Evolutionary conservation across 2,113 vertebrate genomes (phyloP).

Genomic region (Columba janthina): DNA sequence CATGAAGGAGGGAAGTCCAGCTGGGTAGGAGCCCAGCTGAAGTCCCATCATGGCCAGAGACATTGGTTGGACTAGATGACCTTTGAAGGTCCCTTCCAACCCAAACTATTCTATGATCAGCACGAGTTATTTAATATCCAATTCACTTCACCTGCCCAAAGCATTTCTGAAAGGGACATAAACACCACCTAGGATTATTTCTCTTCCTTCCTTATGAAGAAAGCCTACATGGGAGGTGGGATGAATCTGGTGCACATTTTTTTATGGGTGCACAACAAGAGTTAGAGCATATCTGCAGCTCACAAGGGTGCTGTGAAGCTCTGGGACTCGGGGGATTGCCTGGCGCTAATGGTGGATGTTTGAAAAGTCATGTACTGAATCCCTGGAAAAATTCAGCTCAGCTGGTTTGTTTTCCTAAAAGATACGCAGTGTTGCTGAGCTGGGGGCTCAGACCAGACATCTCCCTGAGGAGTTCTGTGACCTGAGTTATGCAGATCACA

Average conservation of each 20-base stretch:
- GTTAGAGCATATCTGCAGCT: not conserved
- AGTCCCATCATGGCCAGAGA: not conserved
- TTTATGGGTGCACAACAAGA: not conserved
- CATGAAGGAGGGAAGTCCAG: not conserved
- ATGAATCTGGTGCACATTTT: fast-evolving
- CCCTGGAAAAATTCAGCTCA: slow-evolving; percentile 18
- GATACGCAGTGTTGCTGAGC: not conserved
- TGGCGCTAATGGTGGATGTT: not conserved
- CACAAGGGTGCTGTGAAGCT: not conserved
- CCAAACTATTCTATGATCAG: not conserved
- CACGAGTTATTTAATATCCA: not conserved
- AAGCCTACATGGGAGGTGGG: not conserved
- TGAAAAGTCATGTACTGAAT: slow-evolving; percentile 1
- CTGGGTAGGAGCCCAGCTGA: not conserved
- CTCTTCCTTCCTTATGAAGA: not conserved
- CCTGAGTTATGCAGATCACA: slow-evolving; percentile 24
- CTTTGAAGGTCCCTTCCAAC: too few species aligned
- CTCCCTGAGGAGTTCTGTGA: slow-evolving; percentile 3
- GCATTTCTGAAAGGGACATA: not conserved
- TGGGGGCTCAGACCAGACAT: not conserved
- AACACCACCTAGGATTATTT: not conserved
- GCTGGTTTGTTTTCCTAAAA: slow-evolving; percentile 30
- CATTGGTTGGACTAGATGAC: too few species aligned
- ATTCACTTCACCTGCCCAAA: not conserved
- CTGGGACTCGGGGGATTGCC: not conserved